phyloP scores from a whole-genome alignment of 2,113 vertebrate species.

The Petromus typicus region DNA sequence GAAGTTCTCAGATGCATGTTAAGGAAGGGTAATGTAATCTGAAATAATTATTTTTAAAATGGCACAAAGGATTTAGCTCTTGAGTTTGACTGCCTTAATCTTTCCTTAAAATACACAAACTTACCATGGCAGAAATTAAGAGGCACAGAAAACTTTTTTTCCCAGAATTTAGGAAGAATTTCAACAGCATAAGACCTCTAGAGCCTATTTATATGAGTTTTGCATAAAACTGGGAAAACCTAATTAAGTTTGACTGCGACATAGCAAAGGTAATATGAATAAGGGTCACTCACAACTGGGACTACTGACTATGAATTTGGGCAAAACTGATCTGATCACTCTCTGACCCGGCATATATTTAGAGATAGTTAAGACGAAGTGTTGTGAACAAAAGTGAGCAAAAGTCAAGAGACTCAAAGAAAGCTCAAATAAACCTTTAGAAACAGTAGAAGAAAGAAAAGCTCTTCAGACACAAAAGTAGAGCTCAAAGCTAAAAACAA shows the following conservation, averaged over 20 bases:
- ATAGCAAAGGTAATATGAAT: neutral
- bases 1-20: neutral
- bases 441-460: neutral
- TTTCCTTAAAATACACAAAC: neutral
- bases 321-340: neutral
- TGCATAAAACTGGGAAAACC: neutral
- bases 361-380: neutral
- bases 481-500: neutral
- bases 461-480: neutral
- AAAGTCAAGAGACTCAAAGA: neutral
- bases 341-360: neutral
- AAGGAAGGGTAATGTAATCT: neutral
- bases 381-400: neutral
- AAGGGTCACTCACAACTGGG: too few relatives aligned
- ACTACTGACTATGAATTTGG: neutral
- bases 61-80: neutral
- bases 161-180: neutral
- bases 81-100: neutral
- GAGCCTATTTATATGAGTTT: neutral
- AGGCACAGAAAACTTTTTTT: neutral
- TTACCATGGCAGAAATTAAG: neutral
- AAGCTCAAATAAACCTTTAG: neutral
- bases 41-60: neutral
- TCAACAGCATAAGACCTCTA: neutral
- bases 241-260: neutral